These are phyloP conservation scores for Chaetops frenatus DNA, from an alignment of 2,113 vertebrate genomes.

Conservation along the genomic window DNA sequence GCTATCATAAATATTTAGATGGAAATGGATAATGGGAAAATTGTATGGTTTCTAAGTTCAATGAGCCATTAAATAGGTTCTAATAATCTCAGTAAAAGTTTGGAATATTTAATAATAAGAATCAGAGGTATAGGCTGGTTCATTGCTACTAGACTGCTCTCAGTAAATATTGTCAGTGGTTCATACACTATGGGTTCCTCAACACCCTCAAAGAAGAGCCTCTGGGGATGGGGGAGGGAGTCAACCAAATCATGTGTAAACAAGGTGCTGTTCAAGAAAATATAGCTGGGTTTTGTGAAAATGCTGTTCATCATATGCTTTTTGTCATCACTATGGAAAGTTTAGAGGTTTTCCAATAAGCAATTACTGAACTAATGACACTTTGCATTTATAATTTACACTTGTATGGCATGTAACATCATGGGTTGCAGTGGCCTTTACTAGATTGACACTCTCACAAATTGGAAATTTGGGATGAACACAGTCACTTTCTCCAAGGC, in stretches of 20 bases:
- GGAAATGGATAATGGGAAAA: conserved; percentile 42
- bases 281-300: background rate
- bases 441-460: background rate
- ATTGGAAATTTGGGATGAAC: background rate
- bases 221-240: background rate
- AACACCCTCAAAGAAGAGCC: background rate
- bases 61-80: conserved; percentile 51
- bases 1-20: conserved; percentile 47
- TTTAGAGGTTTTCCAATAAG: background rate
- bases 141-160: conserved; percentile 5
- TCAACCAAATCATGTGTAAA: background rate
- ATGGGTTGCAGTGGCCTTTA: background rate
- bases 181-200: background rate
- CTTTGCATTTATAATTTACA: background rate
- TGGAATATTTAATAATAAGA: conserved; percentile 44
- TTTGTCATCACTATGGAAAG: background rate
- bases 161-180: background rate
- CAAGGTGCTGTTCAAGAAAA: background rate
- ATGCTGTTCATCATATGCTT: background rate
- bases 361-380: background rate
- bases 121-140: conserved; percentile 2
- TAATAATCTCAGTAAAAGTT: conserved; percentile 48
- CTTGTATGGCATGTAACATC: background rate
- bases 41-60: conserved; percentile 35
- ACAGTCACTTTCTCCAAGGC: background rate